A percentile compares a stretch with the other conserved stretches of the same genome.
phyloP scores from a whole-genome alignment of 2,113 vertebrate genomes.

The Cheirogaleus medius region DNA sequence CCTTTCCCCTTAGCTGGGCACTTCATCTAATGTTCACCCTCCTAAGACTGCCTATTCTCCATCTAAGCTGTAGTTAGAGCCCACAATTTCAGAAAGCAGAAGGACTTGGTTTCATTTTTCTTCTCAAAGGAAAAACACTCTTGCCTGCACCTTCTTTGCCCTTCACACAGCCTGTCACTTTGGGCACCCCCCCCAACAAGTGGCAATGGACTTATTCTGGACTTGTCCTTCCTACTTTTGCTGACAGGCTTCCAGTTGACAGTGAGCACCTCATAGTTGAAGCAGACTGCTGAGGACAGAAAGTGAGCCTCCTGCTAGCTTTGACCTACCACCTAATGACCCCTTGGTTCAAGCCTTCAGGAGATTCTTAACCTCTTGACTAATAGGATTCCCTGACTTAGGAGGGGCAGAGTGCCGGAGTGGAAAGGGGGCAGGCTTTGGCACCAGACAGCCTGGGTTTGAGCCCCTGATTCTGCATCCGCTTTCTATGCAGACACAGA shows the following conservation, averaged over 20 bases:
- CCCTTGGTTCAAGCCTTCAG: neutral
- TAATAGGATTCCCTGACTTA: neutral
- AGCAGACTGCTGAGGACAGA: neutral
- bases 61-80: neutral
- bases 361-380: conserved; percentile 14
- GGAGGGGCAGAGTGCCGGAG: neutral
- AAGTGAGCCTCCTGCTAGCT: neutral
- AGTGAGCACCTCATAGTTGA: neutral
- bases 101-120: neutral
- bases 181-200: neutral
- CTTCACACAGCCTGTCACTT: neutral
- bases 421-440: neutral
- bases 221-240: neutral
- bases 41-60: neutral
- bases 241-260: neutral
- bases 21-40: neutral
- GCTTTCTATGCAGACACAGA: neutral
- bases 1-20: neutral
- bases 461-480: neutral
- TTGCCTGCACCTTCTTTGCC: neutral
- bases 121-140: neutral
- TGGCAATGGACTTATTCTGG: neutral
- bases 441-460: neutral
- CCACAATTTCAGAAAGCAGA: neutral
- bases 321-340: neutral